Conservation (phyloP, 2,797 vertebrate genomes). For the Clamator glandarius region DNA sequence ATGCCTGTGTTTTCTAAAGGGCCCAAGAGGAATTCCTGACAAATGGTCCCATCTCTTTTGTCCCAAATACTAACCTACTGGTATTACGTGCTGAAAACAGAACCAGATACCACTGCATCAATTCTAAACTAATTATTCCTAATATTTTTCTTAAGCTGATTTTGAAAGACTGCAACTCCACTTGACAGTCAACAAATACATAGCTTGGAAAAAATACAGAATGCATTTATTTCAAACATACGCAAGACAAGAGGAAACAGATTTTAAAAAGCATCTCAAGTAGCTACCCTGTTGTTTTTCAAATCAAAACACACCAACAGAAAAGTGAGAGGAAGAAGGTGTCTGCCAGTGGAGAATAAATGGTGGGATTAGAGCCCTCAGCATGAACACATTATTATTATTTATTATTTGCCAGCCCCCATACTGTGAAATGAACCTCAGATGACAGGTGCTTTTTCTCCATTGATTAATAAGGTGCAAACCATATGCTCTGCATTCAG, state of each 20-base stretch:
- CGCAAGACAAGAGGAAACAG: background rate
- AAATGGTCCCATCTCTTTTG: background rate
- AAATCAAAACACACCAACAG: conserved; percentile 15
- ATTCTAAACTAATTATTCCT: background rate
- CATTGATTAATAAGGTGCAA: conserved; percentile 47
- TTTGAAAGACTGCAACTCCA: background rate
- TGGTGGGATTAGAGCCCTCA: conserved; percentile 56
- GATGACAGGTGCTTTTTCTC: conserved; percentile 55
- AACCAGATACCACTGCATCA: background rate
- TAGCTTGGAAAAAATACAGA: background rate
- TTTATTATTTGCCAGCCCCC: conserved; percentile 55
- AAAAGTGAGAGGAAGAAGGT: conserved; percentile 28
- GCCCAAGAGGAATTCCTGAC: background rate
- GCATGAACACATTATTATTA: conserved; percentile 60
- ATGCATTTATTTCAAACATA: background rate
- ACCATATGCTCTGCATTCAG: background rate
- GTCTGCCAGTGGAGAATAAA: conserved; percentile 44
- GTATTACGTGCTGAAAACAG: background rate
- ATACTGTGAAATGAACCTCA: conserved; percentile 22
- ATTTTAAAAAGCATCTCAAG: background rate
- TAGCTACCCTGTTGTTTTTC: conserved; percentile 15
- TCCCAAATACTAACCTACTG: background rate
- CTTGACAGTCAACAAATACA: background rate
- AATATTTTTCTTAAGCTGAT: background rate
- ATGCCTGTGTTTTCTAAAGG: background rate